Percentiles rank a stretch among this genome's conserved stretches.
These are phyloP conservation scores for Neodon shergylaensis DNA, from an alignment of 2,113 vertebrate species.

Conservation along the genomic window DNA sequence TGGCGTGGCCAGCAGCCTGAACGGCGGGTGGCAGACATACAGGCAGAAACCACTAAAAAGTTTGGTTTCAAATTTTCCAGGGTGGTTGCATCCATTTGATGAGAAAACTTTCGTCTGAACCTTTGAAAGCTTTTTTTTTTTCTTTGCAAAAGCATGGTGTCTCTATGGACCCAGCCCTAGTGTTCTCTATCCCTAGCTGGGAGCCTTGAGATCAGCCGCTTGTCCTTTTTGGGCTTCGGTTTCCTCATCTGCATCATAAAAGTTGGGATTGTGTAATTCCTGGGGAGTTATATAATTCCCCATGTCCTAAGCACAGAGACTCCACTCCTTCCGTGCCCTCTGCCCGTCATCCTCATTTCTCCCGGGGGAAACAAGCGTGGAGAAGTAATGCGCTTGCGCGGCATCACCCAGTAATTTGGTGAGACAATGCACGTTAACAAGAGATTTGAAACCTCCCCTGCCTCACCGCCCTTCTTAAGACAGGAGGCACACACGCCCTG, in stretches of 20 bases:
- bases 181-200: background rate
- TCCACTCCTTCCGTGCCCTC: background rate
- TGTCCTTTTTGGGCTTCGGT: background rate
- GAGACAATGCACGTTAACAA: constrained; percentile 63
- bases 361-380: background rate
- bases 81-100: rapidly evolving
- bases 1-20: constrained; percentile 65
- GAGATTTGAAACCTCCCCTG: constrained; percentile 50
- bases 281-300: background rate
- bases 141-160: background rate
- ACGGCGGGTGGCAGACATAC: constrained; percentile 31
- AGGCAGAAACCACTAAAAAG: background rate
- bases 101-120: background rate
- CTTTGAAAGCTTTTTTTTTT: background rate
- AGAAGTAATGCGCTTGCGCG: constrained; percentile 14
- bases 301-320: background rate
- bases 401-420: constrained; percentile 62
- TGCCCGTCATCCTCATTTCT: background rate
- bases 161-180: background rate
- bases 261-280: background rate
- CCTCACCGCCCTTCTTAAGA: constrained; percentile 60
- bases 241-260: constrained; percentile 13
- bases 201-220: background rate
- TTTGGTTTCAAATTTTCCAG: background rate
- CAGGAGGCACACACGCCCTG: constrained; percentile 32